Evolutionary conservation across 1,140 invertebrate genomes (phyloP).

Genomic region (Steinernema khuongi): DNA sequence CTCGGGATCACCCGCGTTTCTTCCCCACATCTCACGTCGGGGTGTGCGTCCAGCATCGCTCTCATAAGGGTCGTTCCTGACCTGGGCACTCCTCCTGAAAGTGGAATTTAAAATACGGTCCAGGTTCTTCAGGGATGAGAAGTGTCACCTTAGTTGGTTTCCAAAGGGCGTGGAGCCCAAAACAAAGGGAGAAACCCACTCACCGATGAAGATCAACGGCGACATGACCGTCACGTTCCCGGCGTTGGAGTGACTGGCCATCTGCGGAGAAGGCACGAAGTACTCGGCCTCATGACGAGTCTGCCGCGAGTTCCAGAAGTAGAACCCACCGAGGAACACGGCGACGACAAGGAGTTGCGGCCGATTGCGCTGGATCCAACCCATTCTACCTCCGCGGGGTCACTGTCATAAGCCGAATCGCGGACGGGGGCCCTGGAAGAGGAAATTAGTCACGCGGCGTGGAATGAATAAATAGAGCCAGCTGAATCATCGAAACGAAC

Average conservation of each 20-base stretch:
- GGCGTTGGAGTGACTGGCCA: background rate
- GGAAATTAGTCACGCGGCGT: no score
- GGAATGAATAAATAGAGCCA: no score
- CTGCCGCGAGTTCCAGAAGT: background rate
- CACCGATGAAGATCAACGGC: slow-evolving; percentile 21
- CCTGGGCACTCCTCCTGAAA: slow-evolving; percentile 78
- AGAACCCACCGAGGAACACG: background rate
- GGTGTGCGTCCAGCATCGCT: slow-evolving; percentile 96
- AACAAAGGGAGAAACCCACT: background rate
- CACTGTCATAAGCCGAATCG: no score
- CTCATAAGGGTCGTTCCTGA: slow-evolving; percentile 93
- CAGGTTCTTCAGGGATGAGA: background rate
- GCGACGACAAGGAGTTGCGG: background rate
- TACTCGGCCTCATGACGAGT: background rate
- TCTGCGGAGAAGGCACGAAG: background rate
- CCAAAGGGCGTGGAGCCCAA: no score
- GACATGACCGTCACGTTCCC: background rate
- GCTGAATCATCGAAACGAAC: no score
- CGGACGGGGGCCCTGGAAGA: no score
- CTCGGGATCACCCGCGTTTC: slow-evolving; percentile 88
- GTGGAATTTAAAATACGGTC: background rate
- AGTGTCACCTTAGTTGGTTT: background rate
- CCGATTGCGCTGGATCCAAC: background rate
- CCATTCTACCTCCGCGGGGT: no score
- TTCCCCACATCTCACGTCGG: slow-evolving; percentile 76